Evolutionary conservation across 2,113 vertebrate genomes (phyloP).

Genomic region (Oreochromis aureus): DNA sequence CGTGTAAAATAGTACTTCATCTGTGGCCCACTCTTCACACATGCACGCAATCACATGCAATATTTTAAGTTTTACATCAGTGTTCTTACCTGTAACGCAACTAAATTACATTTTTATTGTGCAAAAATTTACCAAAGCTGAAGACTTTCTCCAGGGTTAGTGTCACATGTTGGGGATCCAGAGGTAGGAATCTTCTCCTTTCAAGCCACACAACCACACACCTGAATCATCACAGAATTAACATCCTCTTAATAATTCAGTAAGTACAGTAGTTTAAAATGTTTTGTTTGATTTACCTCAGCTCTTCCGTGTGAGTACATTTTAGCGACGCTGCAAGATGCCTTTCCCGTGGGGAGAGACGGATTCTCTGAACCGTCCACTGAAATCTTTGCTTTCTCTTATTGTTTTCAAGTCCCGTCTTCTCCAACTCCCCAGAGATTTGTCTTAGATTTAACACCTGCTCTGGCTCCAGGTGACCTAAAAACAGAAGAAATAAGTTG

Average conservation of each 20-base stretch:
- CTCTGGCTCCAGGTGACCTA: slow-evolving; percentile 46
- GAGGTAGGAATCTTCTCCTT: neutral
- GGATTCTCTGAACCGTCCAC: slow-evolving; percentile 79
- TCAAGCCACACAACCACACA: slow-evolving; percentile 74
- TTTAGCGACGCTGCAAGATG: slow-evolving; percentile 81
- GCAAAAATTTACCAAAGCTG: slow-evolving; percentile 81
- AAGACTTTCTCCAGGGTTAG: slow-evolving; percentile 79
- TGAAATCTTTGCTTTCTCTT: neutral
- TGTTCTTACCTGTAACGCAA: neutral
- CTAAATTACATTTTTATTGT: neutral
- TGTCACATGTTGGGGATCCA: slow-evolving; percentile 47
- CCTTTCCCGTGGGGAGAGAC: slow-evolving; percentile 83
- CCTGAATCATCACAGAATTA: slow-evolving; percentile 18
- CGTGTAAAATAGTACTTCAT: slow-evolving; percentile 84
- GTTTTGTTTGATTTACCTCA: slow-evolving; percentile 39
- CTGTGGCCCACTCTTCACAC: slow-evolving; percentile 86
- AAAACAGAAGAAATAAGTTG: neutral
- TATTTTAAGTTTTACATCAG: neutral
- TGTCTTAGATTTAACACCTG: slow-evolving; percentile 53
- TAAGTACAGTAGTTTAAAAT: neutral
- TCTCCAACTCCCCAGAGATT: neutral
- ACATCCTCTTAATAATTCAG: neutral
- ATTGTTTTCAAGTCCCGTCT: neutral
- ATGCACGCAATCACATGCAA: neutral
- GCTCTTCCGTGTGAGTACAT: slow-evolving; percentile 70